Evolutionary conservation across 2,888 invertebrate species (phyloP).

Genomic region (Pemphredon lugubris): DNA sequence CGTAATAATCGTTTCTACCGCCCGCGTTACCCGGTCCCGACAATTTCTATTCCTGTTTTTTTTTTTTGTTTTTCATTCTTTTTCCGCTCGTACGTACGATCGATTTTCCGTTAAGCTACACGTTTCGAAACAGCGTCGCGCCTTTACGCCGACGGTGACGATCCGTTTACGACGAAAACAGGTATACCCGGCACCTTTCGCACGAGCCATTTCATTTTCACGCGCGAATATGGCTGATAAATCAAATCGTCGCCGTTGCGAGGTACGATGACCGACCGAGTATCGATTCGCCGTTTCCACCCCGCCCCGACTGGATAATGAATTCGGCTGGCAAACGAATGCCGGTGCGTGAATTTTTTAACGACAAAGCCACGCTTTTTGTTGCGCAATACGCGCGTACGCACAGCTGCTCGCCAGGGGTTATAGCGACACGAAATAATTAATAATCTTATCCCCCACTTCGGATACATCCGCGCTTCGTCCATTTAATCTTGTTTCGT

Average conservation of each 20-base stretch:
- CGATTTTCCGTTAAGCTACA: conserved; percentile 46
- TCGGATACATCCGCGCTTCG: too few species aligned
- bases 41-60: too few species aligned
- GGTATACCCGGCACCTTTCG: conserved; percentile 27
- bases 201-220: conserved; percentile 32
- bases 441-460: too few species aligned
- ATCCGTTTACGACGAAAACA: conserved; percentile 40
- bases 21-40: conserved; percentile 16
- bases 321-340: too few species aligned
- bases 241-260: conserved; percentile 11
- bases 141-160: conserved; percentile 29
- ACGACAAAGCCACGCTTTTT: background rate
- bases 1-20: conserved; percentile 39
- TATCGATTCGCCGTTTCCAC: conserved; percentile 16
- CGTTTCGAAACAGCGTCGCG: conserved; percentile 3
- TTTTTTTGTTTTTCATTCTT: conserved; percentile 14
- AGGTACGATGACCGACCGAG: background rate
- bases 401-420: background rate
- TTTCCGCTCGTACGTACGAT: conserved; percentile 24
- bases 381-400: too few species aligned
- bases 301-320: too few species aligned
- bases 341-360: conserved; percentile 10
- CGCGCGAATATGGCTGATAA: conserved; percentile 33
- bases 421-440: too few species aligned
- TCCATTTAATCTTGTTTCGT: too few species aligned